phyloP scores from a whole-genome alignment of 64 coral and sea anemone species.

The Stichodactyla helianthus region DNA sequence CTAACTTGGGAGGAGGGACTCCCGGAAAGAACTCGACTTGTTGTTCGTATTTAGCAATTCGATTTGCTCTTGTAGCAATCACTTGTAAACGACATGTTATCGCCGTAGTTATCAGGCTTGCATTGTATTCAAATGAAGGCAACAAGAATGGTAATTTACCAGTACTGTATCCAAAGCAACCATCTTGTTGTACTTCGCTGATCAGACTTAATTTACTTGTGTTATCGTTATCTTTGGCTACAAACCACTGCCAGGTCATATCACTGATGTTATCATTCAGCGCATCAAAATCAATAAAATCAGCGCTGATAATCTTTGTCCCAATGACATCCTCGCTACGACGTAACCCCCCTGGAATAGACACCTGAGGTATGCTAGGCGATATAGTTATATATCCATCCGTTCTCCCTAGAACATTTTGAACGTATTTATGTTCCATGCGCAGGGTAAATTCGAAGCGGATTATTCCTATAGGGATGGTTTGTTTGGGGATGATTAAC shows the following conservation, averaged over 20 bases:
- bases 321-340: neutral
- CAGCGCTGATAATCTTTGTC: neutral
- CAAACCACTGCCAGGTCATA: neutral
- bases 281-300: neutral
- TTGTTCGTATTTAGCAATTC: neutral
- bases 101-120: neutral
- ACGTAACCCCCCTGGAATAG: constrained; percentile 1
- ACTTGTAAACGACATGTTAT: neutral
- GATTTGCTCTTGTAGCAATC: neutral
- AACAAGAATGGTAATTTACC: neutral
- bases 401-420: neutral
- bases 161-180: constrained; percentile 3
- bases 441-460: constrained; percentile 4
- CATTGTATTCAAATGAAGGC: neutral
- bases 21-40: constrained; percentile 3
- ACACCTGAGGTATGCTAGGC: constrained; percentile 12
- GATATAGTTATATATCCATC: constrained; percentile 20
- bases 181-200: neutral
- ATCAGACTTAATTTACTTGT: neutral
- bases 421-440: neutral
- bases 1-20: neutral
- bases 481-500: constrained; percentile 16
- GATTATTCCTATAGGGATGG: constrained; percentile 31
- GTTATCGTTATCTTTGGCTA: neutral
- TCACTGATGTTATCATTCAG: neutral